Evolutionary conservation across 1,140 invertebrate genomes (phyloP).

Genomic region (Drosophila trapezifrons): DNA sequence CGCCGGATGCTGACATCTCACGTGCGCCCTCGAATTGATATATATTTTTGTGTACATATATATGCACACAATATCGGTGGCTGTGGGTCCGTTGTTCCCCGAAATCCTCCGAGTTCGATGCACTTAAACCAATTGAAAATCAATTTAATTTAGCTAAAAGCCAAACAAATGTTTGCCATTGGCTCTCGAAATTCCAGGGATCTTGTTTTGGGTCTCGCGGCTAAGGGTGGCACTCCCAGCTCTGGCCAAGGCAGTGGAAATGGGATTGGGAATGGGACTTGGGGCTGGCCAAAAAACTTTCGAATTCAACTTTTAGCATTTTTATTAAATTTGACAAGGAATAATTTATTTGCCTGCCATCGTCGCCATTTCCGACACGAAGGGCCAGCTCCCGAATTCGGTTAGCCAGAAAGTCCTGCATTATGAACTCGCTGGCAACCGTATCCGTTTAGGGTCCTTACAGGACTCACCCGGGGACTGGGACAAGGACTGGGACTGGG

Average conservation of each 20-base stretch:
- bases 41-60: neutral
- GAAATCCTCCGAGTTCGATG: slow-evolving; percentile 27
- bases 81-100: slow-evolving; percentile 10
- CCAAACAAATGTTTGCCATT: slow-evolving; percentile 66
- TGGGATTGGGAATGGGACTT: too few species aligned
- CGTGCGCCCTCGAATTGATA: slow-evolving; percentile 22
- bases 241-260: too few species aligned
- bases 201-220: slow-evolving; percentile 31
- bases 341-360: slow-evolving; percentile 61
- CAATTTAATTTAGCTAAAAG: slow-evolving; percentile 79
- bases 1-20: slow-evolving; percentile 24
- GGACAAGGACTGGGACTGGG: neutral
- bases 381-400: slow-evolving; percentile 4
- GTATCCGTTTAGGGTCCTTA: slow-evolving; percentile 15
- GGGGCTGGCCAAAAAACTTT: slow-evolving; percentile 37
- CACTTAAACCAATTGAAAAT: slow-evolving; percentile 79
- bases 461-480: neutral
- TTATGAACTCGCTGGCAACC: slow-evolving; percentile 25
- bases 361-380: neutral
- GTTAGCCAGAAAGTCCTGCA: slow-evolving; percentile 10
- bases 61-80: neutral
- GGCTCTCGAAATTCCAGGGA: slow-evolving; percentile 16
- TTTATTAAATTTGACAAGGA: slow-evolving; percentile 71
- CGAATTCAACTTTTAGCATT: slow-evolving; percentile 43
- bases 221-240: too few species aligned